Evolutionary conservation across 2,888 invertebrate species (phyloP).

Genomic region (Sclerodermus sp.): DNA sequence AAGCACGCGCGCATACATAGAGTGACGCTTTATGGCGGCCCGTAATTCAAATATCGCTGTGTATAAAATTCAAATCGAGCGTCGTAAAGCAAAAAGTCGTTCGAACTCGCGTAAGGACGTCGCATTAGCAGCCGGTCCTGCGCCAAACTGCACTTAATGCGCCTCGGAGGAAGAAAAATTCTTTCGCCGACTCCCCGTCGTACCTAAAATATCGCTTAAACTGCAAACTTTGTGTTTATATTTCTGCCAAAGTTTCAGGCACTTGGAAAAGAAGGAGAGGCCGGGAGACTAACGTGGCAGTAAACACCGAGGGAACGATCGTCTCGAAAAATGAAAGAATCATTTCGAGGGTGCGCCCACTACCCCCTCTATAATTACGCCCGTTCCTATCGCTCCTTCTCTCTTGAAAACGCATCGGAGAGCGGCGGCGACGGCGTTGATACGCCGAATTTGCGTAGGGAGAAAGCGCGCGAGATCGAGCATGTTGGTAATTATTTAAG

Average conservation of each 20-base stretch:
- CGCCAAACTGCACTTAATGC: constrained; percentile 15
- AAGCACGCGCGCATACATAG: constrained; percentile 5
- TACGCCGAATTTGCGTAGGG: too few species aligned
- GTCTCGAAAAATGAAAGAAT: too few species aligned
- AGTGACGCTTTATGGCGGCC: constrained; percentile 16
- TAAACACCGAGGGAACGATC: constrained; percentile 3
- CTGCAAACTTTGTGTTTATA: too few species aligned
- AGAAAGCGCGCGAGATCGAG: constrained; percentile 26
- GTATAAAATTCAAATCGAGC: constrained; percentile 24
- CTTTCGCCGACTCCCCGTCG: constrained; percentile 2
- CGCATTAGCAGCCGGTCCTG: constrained; percentile 15
- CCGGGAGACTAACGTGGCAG: neutral
- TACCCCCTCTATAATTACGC: too few species aligned
- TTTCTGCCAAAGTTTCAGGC: too few species aligned
- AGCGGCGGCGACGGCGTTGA: too few species aligned
- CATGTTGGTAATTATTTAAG: constrained; percentile 38
- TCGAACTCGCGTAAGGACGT: constrained; percentile 18
- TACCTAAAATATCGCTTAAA: too few species aligned
- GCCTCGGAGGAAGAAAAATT: constrained; percentile 12
- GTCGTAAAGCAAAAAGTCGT: constrained; percentile 24
- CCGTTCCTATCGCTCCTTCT: too few species aligned
- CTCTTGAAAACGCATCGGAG: too few species aligned
- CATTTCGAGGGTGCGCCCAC: too few species aligned
- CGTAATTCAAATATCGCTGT: constrained; percentile 23
- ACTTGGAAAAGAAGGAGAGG: too few species aligned